Conservation (phyloP, 2,797 vertebrate genomes). For the Poeciliopsis presidionis region DNA sequence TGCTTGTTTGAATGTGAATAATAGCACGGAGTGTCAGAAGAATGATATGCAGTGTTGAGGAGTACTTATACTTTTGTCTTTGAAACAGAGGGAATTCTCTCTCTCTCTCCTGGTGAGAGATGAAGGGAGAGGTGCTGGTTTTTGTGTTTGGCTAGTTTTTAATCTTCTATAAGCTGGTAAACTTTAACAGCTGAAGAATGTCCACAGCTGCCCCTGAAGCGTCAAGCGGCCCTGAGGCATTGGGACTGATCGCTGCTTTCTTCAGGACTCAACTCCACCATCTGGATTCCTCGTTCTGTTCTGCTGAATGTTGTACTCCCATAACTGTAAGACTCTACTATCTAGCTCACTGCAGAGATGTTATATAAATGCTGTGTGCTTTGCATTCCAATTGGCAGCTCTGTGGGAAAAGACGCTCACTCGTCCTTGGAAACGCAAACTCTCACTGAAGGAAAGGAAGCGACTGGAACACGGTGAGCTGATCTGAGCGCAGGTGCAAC, state of each 20-base stretch:
- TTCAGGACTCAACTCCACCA: conserved; percentile 55
- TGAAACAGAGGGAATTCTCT: conserved; percentile 3
- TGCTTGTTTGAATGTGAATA: conserved; percentile 71
- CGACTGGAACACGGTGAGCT: conserved; percentile 17
- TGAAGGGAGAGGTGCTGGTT: conserved; percentile 37
- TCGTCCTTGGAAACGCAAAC: conserved; percentile 54
- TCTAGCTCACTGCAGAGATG: conserved; percentile 70
- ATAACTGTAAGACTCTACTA: conserved; percentile 69
- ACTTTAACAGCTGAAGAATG: conserved; percentile 75
- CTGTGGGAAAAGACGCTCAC: conserved; percentile 56
- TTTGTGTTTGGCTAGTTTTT: conserved; percentile 9
- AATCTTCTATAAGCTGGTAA: conserved; percentile 50
- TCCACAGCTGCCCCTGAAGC: conserved; percentile 48
- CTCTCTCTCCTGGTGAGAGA: conserved; percentile 70
- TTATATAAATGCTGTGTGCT: conserved; percentile 62
- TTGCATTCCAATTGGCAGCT: conserved; percentile 72
- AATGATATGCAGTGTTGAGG: conserved; percentile 71
- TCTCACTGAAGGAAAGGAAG: conserved; percentile 8
- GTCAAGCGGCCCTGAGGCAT: conserved; percentile 16
- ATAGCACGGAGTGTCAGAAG: conserved; percentile 48
- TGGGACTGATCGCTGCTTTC: conserved; percentile 33
- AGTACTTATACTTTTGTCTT: conserved; percentile 15
- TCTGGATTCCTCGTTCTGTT: conserved; percentile 66
- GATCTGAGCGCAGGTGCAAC: background rate
- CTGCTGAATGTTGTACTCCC: conserved; percentile 71